phyloP scores from a whole-genome alignment of 2,888 invertebrate genomes.

The Acleris literana region DNA sequence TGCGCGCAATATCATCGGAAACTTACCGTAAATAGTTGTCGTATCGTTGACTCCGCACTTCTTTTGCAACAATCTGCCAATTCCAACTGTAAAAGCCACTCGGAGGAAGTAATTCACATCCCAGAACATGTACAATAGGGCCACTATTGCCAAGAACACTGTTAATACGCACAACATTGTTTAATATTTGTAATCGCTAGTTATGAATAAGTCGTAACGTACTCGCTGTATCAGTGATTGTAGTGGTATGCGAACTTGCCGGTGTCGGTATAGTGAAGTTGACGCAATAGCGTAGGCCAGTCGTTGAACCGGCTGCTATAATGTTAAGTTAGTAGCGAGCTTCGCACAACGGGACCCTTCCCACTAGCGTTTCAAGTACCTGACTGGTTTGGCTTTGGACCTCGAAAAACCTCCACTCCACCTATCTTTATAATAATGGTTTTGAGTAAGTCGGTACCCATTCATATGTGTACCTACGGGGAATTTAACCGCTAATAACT shows the following conservation, averaged over 20 bases:
- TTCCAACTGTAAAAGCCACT: slow-evolving; percentile 86
- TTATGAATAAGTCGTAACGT: slow-evolving; percentile 21
- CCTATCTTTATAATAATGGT: too few species aligned
- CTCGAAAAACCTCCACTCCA: too few species aligned
- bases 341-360: slow-evolving; percentile 16
- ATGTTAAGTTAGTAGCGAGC: slow-evolving; percentile 44
- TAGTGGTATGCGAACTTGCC: slow-evolving; percentile 26
- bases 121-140: slow-evolving; percentile 87
- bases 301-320: slow-evolving; percentile 47
- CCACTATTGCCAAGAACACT: slow-evolving; percentile 69
- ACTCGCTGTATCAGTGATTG: slow-evolving; percentile 9
- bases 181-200: slow-evolving; percentile 3
- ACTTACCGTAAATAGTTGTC: slow-evolving; percentile 89
- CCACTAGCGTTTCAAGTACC: not conserved
- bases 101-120: slow-evolving; percentile 92
- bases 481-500: too few species aligned
- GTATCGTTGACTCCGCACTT: slow-evolving; percentile 88
- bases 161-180: slow-evolving; percentile 70
- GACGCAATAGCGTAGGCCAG: slow-evolving; percentile 37
- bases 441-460: too few species aligned
- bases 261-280: slow-evolving; percentile 27
- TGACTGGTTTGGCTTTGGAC: not conserved
- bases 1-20: slow-evolving; percentile 13
- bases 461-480: too few species aligned
- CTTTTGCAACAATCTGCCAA: slow-evolving; percentile 87